Evolutionary conservation across 2,113 vertebrate species (phyloP), one percentile per base, ranked within the genome.

Genomic region (Mesocricetus auratus): DNA sequence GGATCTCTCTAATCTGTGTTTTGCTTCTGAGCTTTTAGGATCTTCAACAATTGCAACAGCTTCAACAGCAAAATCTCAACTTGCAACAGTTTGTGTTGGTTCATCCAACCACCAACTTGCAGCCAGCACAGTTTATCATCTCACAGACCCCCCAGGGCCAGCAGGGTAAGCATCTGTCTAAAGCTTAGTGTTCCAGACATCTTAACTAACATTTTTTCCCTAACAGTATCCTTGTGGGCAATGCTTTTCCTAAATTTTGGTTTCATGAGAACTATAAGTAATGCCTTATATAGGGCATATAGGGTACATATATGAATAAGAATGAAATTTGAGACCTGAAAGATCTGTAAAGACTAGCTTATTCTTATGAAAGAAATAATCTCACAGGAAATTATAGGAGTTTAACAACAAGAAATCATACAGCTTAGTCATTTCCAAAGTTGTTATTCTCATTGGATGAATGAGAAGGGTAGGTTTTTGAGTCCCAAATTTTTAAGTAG

Each of bases 41-140:
- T 97, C 98, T 99, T 98, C 98, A 99, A 97, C 99, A 99, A 96
- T 98, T 98, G 74, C 99, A 99, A 97, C 99, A 99, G 98, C 98
- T 99, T 94, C 99, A 99, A 96, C 99, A 99, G 97, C 99, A 99
- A 98, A 99, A 99, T 98, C 98, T 99, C 97, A 99, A 99, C 98
- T 98, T 99, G 98, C 99, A 99, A 83, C 99, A 99, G 98, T 99
- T 99, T 98, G 99, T 99, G 97, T 98, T 99, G 99, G 99, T 99
- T 97, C 99, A 99, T 98, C 99, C 99, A 12, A 99, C 99, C 96
- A 99, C 99, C 95, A 99, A 98, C 98, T 98, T 99, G 99, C 99
- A 99, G 97, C 99, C 99, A 87, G 98, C 99, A 95, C 99, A 99
- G 99, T 99, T 99, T 97, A 99, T 99, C 99, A 99, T 99, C 99